These are phyloP conservation scores for Tonatia bakeri DNA, from an alignment of 2,113 vertebrate species.

Conservation along the genomic window DNA sequence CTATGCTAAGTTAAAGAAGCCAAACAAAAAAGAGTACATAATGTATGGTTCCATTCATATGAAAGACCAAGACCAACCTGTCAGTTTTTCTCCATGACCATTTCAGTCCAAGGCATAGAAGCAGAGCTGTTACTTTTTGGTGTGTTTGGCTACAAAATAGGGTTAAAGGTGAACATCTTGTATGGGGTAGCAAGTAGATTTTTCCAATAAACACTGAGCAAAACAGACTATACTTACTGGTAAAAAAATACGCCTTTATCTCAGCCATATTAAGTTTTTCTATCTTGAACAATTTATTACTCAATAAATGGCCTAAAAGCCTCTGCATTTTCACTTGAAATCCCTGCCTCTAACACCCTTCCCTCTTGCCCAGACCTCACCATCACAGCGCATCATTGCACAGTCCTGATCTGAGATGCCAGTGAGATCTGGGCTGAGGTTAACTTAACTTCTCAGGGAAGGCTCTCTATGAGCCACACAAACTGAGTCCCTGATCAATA, in stretches of 20 bases:
- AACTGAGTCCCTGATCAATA: background rate
- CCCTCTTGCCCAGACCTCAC: background rate
- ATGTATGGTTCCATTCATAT: background rate
- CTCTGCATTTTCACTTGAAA: background rate
- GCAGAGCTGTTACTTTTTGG: background rate
- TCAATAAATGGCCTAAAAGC: background rate
- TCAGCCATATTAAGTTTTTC: background rate
- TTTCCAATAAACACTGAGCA: background rate
- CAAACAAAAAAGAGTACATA: background rate
- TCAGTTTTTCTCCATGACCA: background rate
- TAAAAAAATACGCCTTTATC: background rate
- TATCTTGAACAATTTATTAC: background rate
- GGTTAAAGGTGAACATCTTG: background rate
- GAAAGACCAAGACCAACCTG: background rate
- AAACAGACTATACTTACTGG: background rate
- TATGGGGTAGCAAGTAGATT: background rate
- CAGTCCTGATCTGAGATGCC: background rate
- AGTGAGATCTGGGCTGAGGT: background rate
- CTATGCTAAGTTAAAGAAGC: background rate
- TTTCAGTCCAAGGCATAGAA: background rate
- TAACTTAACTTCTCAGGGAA: background rate
- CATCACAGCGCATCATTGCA: background rate
- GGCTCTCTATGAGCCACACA: background rate
- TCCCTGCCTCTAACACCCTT: background rate
- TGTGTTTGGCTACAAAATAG: background rate